Base-by-base conservation (phyloP, 2,113 vertebrate species). In the Ameiurus melas region DNA sequence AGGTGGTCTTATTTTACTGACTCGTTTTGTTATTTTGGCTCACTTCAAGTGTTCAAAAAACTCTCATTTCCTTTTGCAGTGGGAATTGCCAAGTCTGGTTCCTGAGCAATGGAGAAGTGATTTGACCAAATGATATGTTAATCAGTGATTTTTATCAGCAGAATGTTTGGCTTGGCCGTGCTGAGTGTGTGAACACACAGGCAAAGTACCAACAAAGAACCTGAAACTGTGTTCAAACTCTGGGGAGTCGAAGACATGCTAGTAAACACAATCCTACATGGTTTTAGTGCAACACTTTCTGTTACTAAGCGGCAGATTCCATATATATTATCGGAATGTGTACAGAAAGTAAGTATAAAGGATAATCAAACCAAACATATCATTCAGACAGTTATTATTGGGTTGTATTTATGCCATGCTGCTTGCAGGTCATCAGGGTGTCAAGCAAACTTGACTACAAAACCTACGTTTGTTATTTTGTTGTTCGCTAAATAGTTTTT, bases 141-240 rank as follows among this genome's bases (percentile, higher is more conserved):
- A 93, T 93, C 88, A 89, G 85, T 90, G 85, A 81, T 88, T 89
- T 64, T 79, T 89, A 86, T 91, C 90, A 86, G 84, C 55, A 85
- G 25, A 57, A 51, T 92, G 91, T 94, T 94, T 94, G 64, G 78
- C 91, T 94, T 94, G 91, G 90, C 92, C 71, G 70, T 43, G 16
- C 82, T 79, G 86, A 57, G 85, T 90, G 55, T 91, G 90, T 91
- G 85, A 90, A 89, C 83, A 90, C 7, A 6, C 13, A 85, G 36
- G 30, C 55, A 68, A 60, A 81, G 55, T 60, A 81, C 60, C 57
- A 83, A 87, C 81, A 85, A 78, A 87, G 68, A 87, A 51, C 51
- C 86, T 80, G 30, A 90, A 51, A 85, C 14, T 78, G 87, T 27
- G 20, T 43, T 80, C 62, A 68, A 68, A 33, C 51, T 81, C 77